Percentiles rank a stretch among this genome's conserved stretches.
Conservation (phyloP, 1,140 invertebrate genomes). For the Liolophura sinensis region DNA sequence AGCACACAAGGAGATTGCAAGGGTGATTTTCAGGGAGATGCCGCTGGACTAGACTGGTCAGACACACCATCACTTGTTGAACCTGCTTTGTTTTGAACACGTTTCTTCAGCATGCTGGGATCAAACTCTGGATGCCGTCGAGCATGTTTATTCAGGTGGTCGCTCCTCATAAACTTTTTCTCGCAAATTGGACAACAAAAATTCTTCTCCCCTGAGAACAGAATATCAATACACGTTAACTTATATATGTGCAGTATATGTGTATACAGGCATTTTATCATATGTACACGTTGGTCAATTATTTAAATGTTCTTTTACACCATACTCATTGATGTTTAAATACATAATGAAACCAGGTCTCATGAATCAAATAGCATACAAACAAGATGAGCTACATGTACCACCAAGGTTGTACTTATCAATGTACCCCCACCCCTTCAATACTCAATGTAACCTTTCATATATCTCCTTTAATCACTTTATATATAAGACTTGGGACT, state of each 20-base stretch:
- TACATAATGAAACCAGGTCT: background rate
- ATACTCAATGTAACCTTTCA: too few species aligned
- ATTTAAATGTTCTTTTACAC: background rate
- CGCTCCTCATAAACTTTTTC: constrained; percentile 88
- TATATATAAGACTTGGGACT: too few species aligned
- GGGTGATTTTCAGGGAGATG: constrained; percentile 14
- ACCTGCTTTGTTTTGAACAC: constrained; percentile 7
- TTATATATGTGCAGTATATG: background rate
- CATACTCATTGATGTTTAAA: background rate
- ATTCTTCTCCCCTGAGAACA: constrained; percentile 76
- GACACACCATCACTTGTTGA: constrained; percentile 19
- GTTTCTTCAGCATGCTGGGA: constrained; percentile 34
- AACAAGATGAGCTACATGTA: too few species aligned
- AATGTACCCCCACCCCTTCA: too few species aligned
- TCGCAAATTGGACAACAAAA: constrained; percentile 86
- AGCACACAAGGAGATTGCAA: too few species aligned
- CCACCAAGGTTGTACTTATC: too few species aligned
- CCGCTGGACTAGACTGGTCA: constrained; percentile 19
- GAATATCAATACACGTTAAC: constrained; percentile 2
- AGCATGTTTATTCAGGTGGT: constrained; percentile 59
- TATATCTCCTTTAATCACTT: too few species aligned
- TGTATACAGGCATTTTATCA: too few species aligned
- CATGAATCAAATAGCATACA: background rate
- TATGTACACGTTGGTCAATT: background rate
- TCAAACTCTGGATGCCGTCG: constrained; percentile 56